phyloP scores from a whole-genome alignment of 2,888 invertebrate genomes.

The Catocala sponsa region DNA sequence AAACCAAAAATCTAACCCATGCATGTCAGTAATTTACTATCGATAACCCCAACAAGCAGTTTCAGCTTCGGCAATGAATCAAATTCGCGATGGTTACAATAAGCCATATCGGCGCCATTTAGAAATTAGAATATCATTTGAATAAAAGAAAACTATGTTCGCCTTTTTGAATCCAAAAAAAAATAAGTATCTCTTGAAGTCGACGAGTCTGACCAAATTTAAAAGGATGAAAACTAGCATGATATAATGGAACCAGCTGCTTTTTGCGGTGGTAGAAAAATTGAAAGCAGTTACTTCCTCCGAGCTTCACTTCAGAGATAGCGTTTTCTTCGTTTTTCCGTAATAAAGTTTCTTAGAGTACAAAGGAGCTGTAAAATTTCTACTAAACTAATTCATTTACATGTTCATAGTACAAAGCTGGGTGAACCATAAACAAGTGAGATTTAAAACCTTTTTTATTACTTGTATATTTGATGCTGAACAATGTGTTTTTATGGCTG shows the following conservation, averaged over 20 bases:
- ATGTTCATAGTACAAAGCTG: conserved; percentile 22
- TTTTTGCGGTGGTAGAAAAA: conserved; percentile 9
- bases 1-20: too few relatives aligned
- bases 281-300: conserved; percentile 9
- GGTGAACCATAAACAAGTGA: conserved; percentile 9
- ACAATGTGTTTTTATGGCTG: too few relatives aligned
- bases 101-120: too few relatives aligned
- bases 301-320: conserved; percentile 6
- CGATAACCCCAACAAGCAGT: too few relatives aligned
- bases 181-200: background rate
- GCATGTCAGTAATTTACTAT: too few relatives aligned
- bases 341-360: conserved; percentile 31
- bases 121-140: too few relatives aligned
- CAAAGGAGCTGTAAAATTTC: conserved; percentile 28
- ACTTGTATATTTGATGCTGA: conserved; percentile 3
- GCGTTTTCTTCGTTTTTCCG: conserved; percentile 18
- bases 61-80: too few relatives aligned
- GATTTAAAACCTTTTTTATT: conserved; percentile 14
- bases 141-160: too few relatives aligned
- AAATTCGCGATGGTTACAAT: too few relatives aligned
- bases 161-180: too few relatives aligned
- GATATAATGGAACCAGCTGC: background rate
- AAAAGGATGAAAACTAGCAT: background rate
- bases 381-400: conserved; percentile 39
- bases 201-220: background rate